These are phyloP conservation scores for Cecropterus lyciades DNA, from an alignment of 1,140 invertebrate species.

Conservation along the genomic window DNA sequence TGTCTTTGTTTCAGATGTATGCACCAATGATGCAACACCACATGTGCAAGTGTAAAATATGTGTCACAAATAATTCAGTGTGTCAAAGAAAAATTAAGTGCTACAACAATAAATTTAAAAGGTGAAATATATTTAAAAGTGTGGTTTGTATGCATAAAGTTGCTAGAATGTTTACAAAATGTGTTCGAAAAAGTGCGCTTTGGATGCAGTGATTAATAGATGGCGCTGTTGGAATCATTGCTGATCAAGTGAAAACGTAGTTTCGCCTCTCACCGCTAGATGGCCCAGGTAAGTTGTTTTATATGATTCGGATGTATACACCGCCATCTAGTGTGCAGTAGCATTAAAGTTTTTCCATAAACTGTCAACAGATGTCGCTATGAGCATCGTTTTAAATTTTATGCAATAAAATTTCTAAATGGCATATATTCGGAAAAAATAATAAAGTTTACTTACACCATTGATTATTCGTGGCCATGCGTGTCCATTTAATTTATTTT, in stretches of 20 bases:
- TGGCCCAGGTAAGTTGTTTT: slow-evolving; percentile 64
- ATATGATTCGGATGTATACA: slow-evolving; percentile 1
- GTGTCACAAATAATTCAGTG: slow-evolving; percentile 60
- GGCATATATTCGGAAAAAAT: too few species aligned
- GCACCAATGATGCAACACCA: slow-evolving; percentile 64
- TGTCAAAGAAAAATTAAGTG: slow-evolving; percentile 46
- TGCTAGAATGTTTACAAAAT: slow-evolving; percentile 32
- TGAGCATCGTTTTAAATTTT: slow-evolving; percentile 20
- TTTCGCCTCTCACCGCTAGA: slow-evolving; percentile 60
- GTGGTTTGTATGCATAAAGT: slow-evolving; percentile 40
- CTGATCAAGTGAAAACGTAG: slow-evolving; percentile 53
- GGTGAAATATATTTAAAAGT: slow-evolving; percentile 52
- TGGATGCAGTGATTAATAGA: slow-evolving; percentile 80
- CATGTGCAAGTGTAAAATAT: slow-evolving; percentile 63
- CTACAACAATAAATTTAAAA: slow-evolving; percentile 56
- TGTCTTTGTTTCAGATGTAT: slow-evolving; percentile 71
- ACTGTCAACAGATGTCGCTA: slow-evolving; percentile 48
- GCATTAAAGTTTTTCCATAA: slow-evolving; percentile 27
- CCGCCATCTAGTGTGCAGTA: slow-evolving; percentile 58
- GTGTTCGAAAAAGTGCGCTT: slow-evolving; percentile 67
- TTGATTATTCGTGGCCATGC: too few species aligned
- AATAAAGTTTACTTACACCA: too few species aligned
- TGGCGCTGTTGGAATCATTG: slow-evolving; percentile 68
- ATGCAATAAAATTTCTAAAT: too few species aligned
- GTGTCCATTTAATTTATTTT: too few species aligned